Evolutionary conservation across 2,888 invertebrate species (phyloP).

Genomic region (Lasioglossum figueresi): DNA sequence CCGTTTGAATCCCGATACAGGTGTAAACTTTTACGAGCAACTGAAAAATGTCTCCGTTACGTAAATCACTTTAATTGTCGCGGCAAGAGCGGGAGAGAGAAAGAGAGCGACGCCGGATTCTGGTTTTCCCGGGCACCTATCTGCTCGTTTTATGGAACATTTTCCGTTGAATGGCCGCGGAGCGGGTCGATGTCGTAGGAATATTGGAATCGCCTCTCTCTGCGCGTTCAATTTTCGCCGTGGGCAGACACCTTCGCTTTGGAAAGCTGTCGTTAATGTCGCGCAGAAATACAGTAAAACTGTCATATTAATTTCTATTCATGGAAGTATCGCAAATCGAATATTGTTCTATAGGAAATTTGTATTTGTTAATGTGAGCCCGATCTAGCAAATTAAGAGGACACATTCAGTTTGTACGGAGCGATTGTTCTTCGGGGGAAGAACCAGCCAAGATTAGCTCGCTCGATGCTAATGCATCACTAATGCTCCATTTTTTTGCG

Average conservation of each 20-base stretch:
- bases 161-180: neutral
- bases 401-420: neutral
- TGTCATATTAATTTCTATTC: neutral
- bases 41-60: constrained; percentile 51
- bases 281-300: neutral
- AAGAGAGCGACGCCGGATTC: neutral
- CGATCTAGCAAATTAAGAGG: neutral
- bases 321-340: neutral
- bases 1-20: constrained; percentile 52
- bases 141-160: constrained; percentile 6
- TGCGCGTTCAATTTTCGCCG: neutral
- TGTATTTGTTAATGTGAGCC: neutral
- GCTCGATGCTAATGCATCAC: neutral
- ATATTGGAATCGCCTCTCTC: constrained; percentile 3
- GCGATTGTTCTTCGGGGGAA: neutral
- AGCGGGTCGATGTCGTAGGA: constrained; percentile 4
- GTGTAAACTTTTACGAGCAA: constrained; percentile 57
- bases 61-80: constrained; percentile 55
- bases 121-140: constrained; percentile 12
- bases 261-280: neutral
- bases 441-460: neutral
- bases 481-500: neutral
- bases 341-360: neutral
- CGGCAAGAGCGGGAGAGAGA: neutral
- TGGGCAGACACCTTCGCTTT: neutral